Base-by-base conservation (phyloP, 2,888 invertebrate genomes). In the Agrotis segetum region DNA sequence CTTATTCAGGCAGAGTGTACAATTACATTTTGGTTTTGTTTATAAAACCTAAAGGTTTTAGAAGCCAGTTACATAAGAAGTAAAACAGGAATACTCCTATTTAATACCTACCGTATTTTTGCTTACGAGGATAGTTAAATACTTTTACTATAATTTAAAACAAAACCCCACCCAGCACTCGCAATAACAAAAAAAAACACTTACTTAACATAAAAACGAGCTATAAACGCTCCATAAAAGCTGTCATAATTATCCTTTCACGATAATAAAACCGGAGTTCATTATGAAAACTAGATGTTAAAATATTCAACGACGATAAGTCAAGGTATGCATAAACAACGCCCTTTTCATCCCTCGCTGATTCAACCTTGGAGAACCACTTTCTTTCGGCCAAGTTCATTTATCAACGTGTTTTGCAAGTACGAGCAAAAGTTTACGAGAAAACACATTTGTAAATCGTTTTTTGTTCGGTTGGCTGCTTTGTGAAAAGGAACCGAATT, bases 321-420 rank as follows among this genome's bases (percentile, higher is more conserved):
- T 81, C 79, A 81, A 74, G 82, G 67, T 79, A 86, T 84, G 77
- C 86, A 88, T 88, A 87, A 87, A 82, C 77, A 85, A 85, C 73
- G 73, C 76, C 75, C 79, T 78, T 85, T 85, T 77, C 76, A 81
- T 77, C 82, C 79, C 78, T 81, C 79, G 65, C 44, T 77, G 60
- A 71, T 58, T 79, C 70, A 74, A 81, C 83, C 87, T 86, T 87
- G 83, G 71, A 74, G 59, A 71, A 77, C 62, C 71, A 77, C 74
- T 83, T 76, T 60, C 66, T 74, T 77, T 59, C 61, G 44, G 58
- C 60, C 34, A 64, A 77, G 64, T 81, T 83, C 75, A 79, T 87
- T 85, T 83, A 76, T 86, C 82, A 86, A 81, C 80, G 40, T 77
- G 55, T 72, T 85, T 82, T 71, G 55, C 21, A 19, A 63, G 24